These are phyloP conservation scores for Apteryx mantelli DNA, from an alignment of 2,113 vertebrate genomes.

Conservation along the genomic window DNA sequence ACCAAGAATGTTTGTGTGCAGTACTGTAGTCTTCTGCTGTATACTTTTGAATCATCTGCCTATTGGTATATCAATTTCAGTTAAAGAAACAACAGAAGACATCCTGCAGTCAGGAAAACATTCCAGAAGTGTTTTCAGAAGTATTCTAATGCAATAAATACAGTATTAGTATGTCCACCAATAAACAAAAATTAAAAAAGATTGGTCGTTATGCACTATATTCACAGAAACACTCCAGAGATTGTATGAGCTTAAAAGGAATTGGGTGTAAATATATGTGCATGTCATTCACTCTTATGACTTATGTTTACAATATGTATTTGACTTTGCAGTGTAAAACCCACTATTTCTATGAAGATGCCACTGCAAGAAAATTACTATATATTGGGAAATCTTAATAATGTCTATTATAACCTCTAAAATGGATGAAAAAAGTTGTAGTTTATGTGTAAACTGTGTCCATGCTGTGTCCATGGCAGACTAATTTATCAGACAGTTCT, in stretches of 20 bases:
- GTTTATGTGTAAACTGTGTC: neutral
- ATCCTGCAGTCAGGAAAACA: neutral
- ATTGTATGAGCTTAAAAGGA: neutral
- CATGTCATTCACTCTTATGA: neutral
- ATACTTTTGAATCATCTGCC: slow-evolving; percentile 26
- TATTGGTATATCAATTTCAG: slow-evolving; percentile 9
- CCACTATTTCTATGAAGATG: neutral
- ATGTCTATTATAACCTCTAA: neutral
- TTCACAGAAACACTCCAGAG: neutral
- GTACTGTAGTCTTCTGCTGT: neutral
- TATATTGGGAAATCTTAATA: neutral
- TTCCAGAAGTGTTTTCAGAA: neutral
- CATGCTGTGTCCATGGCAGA: neutral
- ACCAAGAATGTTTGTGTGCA: neutral
- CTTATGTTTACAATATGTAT: neutral
- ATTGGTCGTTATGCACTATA: neutral
- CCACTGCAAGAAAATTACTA: neutral
- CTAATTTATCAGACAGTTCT: neutral
- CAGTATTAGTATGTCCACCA: neutral
- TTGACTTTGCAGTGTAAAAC: neutral
- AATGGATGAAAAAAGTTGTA: neutral
- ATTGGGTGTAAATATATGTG: neutral
- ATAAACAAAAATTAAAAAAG: neutral
- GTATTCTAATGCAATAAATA: neutral
- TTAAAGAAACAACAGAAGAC: slow-evolving; percentile 1